A percentile compares a stretch with the other conserved stretches of the same genome.
phyloP scores from a whole-genome alignment of 1,140 invertebrate genomes.

The Scaptomyza montana region DNA sequence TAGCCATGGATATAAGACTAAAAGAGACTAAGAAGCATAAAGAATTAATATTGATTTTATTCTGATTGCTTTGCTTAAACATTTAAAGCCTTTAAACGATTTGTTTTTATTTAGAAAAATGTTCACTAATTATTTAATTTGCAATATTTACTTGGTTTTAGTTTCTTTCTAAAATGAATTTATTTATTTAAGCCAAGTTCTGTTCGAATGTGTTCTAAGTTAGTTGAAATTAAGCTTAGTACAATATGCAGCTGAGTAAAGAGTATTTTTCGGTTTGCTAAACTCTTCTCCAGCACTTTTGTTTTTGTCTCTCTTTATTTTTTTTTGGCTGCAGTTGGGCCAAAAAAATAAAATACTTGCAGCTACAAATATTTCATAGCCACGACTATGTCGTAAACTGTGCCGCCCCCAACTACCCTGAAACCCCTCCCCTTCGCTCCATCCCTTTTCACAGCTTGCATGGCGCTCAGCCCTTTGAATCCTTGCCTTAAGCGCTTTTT shows the following conservation, averaged over 20 bases:
- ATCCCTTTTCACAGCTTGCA: neutral
- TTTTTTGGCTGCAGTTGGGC: slow-evolving; percentile 19
- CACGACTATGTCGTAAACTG: slow-evolving; percentile 45
- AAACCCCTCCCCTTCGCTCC: too few species aligned
- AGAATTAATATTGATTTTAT: too few species aligned
- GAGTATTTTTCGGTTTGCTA: neutral
- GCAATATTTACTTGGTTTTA: too few species aligned
- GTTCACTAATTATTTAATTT: too few species aligned
- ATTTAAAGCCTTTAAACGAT: too few species aligned
- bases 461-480: slow-evolving; percentile 39
- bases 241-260: neutral
- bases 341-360: slow-evolving; percentile 1
- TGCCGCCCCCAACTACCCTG: neutral
- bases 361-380: slow-evolving; percentile 31
- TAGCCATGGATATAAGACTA: too few species aligned
- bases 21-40: too few species aligned
- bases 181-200: too few species aligned
- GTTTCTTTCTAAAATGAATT: too few species aligned
- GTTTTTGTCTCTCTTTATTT: slow-evolving; percentile 26
- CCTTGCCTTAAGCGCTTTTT: slow-evolving; percentile 71
- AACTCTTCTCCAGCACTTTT: neutral
- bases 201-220: neutral
- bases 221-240: neutral
- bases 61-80: too few species aligned
- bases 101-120: too few species aligned